phyloP scores from a whole-genome alignment of 1,140 invertebrate species.

The Tetramorium alpestre region DNA sequence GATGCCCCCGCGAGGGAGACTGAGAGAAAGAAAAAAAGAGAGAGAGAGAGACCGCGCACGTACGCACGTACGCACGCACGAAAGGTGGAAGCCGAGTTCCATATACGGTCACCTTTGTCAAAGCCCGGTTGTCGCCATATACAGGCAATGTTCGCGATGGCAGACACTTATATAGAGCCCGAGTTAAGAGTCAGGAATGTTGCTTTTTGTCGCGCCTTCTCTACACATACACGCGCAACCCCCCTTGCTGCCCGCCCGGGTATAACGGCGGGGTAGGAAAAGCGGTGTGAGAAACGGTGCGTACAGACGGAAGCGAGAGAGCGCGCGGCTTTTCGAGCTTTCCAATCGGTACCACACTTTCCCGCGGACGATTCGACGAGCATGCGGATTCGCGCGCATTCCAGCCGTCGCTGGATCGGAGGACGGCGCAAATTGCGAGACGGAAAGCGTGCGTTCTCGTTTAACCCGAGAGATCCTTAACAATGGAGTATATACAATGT shows the following conservation, averaged over 20 bases:
- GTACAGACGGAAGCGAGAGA: slow-evolving; percentile 69
- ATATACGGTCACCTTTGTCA: slow-evolving; percentile 84
- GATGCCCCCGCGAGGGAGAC: slow-evolving; percentile 13
- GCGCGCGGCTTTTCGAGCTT: slow-evolving; percentile 59
- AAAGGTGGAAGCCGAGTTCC: slow-evolving; percentile 83
- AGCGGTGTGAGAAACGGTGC: slow-evolving; percentile 18
- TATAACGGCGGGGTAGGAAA: slow-evolving; percentile 75
- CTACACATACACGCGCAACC: slow-evolving; percentile 66
- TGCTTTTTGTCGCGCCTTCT: slow-evolving; percentile 83
- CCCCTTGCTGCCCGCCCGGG: slow-evolving; percentile 36
- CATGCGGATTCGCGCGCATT: neutral
- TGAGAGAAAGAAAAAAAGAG: slow-evolving; percentile 28
- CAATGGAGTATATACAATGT: neutral
- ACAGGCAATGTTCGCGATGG: slow-evolving; percentile 83
- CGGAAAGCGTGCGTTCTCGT: neutral
- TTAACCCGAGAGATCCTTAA: neutral
- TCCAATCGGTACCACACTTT: slow-evolving; percentile 10
- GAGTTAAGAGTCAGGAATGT: slow-evolving; percentile 84
- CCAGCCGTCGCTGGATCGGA: neutral
- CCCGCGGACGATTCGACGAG: neutral
- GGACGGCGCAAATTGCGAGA: neutral
- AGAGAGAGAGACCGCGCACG: slow-evolving; percentile 64
- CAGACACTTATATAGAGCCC: slow-evolving; percentile 83
- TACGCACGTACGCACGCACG: slow-evolving; percentile 77
- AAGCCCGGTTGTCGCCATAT: slow-evolving; percentile 83